Percentiles rank a stretch among this genome's conserved stretches.
Conservation (phyloP, 1,140 invertebrate species). For the Littorina saxatilis region DNA sequence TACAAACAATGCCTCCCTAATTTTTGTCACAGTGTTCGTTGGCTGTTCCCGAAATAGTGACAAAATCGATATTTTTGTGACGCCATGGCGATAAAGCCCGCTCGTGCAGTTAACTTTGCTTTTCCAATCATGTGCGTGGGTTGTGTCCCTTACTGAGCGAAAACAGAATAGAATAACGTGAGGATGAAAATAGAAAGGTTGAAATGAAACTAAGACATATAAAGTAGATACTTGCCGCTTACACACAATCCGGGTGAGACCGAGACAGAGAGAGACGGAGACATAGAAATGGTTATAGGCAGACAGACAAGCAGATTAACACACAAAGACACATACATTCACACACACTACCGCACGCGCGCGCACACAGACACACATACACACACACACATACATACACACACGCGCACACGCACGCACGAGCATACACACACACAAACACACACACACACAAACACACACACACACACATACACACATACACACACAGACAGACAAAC, state of each 20-base stretch:
- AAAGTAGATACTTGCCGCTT: no score
- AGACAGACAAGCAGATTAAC: not conserved
- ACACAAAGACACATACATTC: conserved; percentile 5
- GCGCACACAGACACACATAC: not conserved
- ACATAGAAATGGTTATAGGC: not conserved
- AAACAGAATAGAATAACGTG: not conserved
- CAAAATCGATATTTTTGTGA: not conserved
- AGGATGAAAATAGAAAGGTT: not conserved
- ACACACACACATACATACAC: conserved; percentile 7
- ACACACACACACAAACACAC: not conserved
- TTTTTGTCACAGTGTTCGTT: not conserved
- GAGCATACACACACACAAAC: conserved; percentile 20
- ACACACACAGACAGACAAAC: no score
- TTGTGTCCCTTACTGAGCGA: not conserved
- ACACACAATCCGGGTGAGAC: not conserved
- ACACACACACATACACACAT: no score
- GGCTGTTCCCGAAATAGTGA: no score
- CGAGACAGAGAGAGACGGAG: not conserved
- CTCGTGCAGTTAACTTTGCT: no score
- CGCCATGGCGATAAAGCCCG: not conserved
- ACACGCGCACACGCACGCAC: conserved; percentile 5
- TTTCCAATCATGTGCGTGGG: no score
- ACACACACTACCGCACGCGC: not conserved
- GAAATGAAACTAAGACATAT: not conserved
- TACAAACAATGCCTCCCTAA: not conserved